Evolutionary conservation across 2,888 invertebrate genomes (phyloP), one percentile per base, ranked within the genome.

Genomic region (Tetragonula carbonaria): DNA sequence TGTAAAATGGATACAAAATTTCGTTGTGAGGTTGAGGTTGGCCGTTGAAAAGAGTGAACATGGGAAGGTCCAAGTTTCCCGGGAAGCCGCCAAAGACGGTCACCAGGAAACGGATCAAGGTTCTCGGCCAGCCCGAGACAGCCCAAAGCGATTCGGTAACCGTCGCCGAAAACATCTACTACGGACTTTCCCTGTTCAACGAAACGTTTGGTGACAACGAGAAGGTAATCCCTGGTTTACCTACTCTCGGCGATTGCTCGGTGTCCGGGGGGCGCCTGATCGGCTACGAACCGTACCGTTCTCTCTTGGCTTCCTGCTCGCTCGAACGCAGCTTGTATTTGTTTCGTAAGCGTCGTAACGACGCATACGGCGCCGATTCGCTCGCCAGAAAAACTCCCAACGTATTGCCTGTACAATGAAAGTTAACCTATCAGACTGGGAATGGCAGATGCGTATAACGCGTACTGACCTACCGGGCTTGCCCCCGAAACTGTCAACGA

Each of bases 1-100:
- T 90, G 86, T 92, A 92, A 92, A 92, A 93, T 93, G 93, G 92
- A 93, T 92, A 92, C 84, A 88, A 89, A 93, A 92, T 92, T 91
- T 87, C 88, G 90, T 86, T 88, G 88, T 89, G 91, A 91, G 90
- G 90, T 91, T 89, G 90, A 93, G 95, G 95, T 96, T 94, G 95
- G 94, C 95, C 95, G 95, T 95, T 95, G 95, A 95, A 95, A 95
- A 95, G 93, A 95, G 95, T 95, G 96, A 96, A 95, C 95, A 97
- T 97, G 97, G 97, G 97, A 95, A 96, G 97, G 95, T 97, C 97
- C 95, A 97, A 97, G 96, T 97, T 97, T 96, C 97, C 98, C 94
- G 97, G 98, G 94, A 97, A 97, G 96, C 97, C 97, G 95, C 96
- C 97, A 92, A 98, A 97, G 96, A 97, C 97, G 95, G 97, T 97